A percentile compares a stretch with the other conserved stretches of the same genome.
Conservation (phyloP, 2,113 vertebrate genomes). For the Syrmaticus mikado region DNA sequence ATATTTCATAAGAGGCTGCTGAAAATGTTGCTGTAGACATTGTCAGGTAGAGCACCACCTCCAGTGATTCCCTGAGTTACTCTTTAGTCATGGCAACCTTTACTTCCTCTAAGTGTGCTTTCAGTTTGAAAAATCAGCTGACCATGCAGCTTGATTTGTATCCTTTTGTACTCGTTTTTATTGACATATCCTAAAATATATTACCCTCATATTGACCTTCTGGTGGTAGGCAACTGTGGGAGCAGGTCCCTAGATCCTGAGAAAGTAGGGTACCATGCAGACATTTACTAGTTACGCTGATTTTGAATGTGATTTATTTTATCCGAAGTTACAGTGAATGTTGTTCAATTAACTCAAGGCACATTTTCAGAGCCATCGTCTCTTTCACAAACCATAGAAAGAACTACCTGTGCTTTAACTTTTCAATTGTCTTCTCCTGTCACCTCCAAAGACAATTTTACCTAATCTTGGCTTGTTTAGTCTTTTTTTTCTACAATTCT, state of each 20-base stretch:
- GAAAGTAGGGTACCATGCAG: not conserved
- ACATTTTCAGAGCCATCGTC: not conserved
- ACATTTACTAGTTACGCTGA: not conserved
- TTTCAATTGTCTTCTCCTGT: not conserved
- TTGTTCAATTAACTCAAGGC: not conserved
- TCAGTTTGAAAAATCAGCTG: not conserved
- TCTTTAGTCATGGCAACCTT: not conserved
- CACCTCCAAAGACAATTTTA: not conserved
- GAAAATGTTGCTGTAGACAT: not conserved
- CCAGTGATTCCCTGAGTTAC: not conserved
- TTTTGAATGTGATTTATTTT: not conserved
- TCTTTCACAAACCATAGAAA: not conserved
- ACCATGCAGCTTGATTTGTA: not conserved
- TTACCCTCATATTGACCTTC: not conserved
- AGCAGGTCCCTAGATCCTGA: not conserved
- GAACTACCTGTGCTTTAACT: not conserved
- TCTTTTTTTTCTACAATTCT: not conserved
- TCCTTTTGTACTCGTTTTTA: accelerated
- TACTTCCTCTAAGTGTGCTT: not conserved
- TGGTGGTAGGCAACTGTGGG: not conserved
- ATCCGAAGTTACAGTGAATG: not conserved
- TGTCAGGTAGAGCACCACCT: not conserved
- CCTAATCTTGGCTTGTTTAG: not conserved
- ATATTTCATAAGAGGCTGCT: not conserved
- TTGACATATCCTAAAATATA: not conserved